phyloP scores from a whole-genome alignment of 2,797 vertebrate genomes.

The Spheniscus humboldti region DNA sequence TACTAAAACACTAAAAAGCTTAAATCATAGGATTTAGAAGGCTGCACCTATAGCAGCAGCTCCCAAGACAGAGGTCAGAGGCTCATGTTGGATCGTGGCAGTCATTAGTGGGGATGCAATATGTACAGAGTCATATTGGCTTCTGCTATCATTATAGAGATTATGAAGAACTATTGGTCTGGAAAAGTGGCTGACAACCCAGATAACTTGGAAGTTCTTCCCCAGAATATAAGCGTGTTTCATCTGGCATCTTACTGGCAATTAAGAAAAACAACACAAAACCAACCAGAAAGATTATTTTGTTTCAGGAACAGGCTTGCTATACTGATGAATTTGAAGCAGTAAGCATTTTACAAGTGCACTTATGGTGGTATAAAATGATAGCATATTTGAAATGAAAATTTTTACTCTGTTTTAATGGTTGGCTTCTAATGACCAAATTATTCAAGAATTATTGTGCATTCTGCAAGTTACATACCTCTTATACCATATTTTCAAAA shows the following conservation, averaged over 20 bases:
- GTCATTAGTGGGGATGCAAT: neutral
- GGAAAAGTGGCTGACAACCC: neutral
- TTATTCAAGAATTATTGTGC: neutral
- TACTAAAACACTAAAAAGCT: neutral
- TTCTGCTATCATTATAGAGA: neutral
- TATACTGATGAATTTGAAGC: neutral
- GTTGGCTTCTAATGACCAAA: neutral
- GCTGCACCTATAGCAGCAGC: neutral
- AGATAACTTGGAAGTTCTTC: neutral
- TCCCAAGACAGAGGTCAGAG: neutral
- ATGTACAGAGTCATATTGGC: neutral
- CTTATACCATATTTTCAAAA: neutral
- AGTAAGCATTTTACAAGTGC: neutral
- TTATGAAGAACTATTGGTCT: neutral
- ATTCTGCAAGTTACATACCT: neutral
- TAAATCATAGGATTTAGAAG: neutral
- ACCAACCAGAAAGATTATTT: neutral
- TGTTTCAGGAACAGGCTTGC: neutral
- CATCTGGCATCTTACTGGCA: neutral
- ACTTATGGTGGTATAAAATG: neutral
- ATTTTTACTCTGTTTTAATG: neutral
- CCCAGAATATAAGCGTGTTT: neutral
- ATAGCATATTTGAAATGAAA: neutral
- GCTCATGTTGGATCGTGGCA: neutral
- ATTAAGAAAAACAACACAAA: neutral